Percentiles rank a stretch among this genome's conserved stretches.
Evolutionary conservation across 2,888 invertebrate species (phyloP).

Genomic region (Lymantria monacha): DNA sequence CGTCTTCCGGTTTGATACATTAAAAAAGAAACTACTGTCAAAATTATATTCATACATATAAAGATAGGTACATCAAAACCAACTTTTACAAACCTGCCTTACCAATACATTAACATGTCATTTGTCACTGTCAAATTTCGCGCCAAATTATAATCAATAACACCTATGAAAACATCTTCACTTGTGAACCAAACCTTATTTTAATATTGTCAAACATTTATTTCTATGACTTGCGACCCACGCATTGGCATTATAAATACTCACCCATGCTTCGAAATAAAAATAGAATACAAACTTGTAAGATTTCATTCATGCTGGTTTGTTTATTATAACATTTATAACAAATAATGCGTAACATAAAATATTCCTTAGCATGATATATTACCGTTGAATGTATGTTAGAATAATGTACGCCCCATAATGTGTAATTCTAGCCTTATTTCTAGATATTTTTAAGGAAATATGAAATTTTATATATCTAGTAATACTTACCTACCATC

Average conservation of each 20-base stretch:
- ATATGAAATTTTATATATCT: too few relatives aligned
- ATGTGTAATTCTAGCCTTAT: too few relatives aligned
- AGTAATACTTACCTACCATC: too few relatives aligned
- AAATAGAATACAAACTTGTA: slow-evolving; percentile 22
- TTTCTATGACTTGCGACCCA: slow-evolving; percentile 32
- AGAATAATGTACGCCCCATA: too few relatives aligned
- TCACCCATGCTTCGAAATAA: slow-evolving; percentile 20
- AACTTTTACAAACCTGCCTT: too few relatives aligned
- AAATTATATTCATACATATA: too few relatives aligned
- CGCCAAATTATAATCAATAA: background rate
- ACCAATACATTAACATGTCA: background rate
- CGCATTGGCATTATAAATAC: slow-evolving; percentile 27
- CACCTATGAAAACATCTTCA: background rate
- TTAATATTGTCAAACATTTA: slow-evolving; percentile 22
- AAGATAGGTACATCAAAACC: too few relatives aligned
- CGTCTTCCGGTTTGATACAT: too few relatives aligned
- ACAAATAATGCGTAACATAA: slow-evolving; percentile 1
- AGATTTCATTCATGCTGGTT: slow-evolving; percentile 27
- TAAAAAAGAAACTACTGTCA: too few relatives aligned
- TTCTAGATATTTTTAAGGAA: too few relatives aligned
- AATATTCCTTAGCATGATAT: background rate
- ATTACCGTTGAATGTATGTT: background rate
- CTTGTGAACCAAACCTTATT: slow-evolving; percentile 8
- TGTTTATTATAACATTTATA: slow-evolving; percentile 14
- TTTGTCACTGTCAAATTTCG: background rate